Evolutionary conservation across 2,797 vertebrate genomes (phyloP), one percentile per base, ranked within the genome.

Genomic region (Dromococcyx pavoninus): DNA sequence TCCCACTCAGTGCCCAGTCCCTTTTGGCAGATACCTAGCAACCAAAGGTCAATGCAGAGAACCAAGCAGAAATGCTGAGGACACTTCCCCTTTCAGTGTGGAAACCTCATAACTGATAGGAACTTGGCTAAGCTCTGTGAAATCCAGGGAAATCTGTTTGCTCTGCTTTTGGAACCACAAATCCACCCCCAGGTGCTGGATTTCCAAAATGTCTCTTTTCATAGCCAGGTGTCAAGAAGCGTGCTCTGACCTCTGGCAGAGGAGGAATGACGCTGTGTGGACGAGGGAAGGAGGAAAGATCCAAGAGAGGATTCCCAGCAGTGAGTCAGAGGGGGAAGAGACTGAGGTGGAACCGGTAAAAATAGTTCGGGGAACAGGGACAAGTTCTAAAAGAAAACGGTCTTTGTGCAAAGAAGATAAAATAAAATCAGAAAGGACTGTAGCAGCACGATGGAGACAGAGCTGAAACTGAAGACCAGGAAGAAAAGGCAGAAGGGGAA

Each of bases 401-500:
- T 57, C 60, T 76, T 77, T 96, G 91, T 96, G 85, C 74, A 94
- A 66, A 85, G 84, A 93, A 93, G 70, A 82, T 93, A 93, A 96
- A 91, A 91, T 89, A 88, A 86, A 96, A 75, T 64, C 95, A 95
- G 93, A 91, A 96, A 94, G 93, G 86, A 43, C 56, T 78, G 61
- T 89, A 92, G 76, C 89, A 73, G 56, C 39, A 9, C 46, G 58
- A 50, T 5, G 3, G 37, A 80, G 72, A 39, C 16, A 28, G 64
- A 74, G 32, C 13, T 62, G 72, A 87, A 92, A 65, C 50, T 60
- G 80, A 53, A 41, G 51, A 67, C 25, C 24, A 5, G 70, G 76
- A 83, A 61, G 41, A 70, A 86, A 86, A 92, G 66, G 39, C 62
- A 88, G 69, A 62, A 89, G 48, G 35, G 24, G 44, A 84, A 39